Evolutionary conservation across 2,888 invertebrate species (phyloP), one percentile per base, ranked within the genome.

Genomic region (Tromatobia lineatoria): DNA sequence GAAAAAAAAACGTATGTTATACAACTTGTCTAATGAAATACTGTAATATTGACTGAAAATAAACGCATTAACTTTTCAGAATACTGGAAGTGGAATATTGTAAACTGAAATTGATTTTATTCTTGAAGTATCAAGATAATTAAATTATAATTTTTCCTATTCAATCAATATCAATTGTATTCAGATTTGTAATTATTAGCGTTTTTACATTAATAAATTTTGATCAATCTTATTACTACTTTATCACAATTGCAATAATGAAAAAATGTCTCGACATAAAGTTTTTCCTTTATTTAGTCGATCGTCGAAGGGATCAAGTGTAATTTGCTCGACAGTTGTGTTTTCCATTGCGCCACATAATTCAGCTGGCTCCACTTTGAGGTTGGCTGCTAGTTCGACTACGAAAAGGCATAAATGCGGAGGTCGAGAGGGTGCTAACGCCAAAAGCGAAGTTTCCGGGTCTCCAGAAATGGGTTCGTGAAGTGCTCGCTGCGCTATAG

Each of bases 391-490:
- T 73, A 42, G 42, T 45, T 52, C 67, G 42, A 77, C 69, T 29
- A 25, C 15, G 29, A 38, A 23, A 42, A 66, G 54, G 54, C 34
- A 75, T 13, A 29, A 64, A 38, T 42, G 64, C 66, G 70, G 66
- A 79, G 71, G 59, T 18, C 13, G 45, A 52, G 79, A 79, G 75
- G 83, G 75, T 74, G 78, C 64, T 84, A 70, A 77, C 64, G 81
- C 66, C 66, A 75, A 75, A 71, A 23, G 75, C 75, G 45, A 78
- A 84, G 78, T 81, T 75, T 79, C 66, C 78, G 74, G 47, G 64
- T 69, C 64, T 69, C 80, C n/a, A 34, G 64, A 78, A 80, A 78
- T 74, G 54, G 84, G 23, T 81, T 75, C 69, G 81, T 25, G 77
- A 45, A 82, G 52, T 61, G 71, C 73, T 61, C 54, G 34, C 13